Evolutionary conservation across 1,140 invertebrate species (phyloP).

Genomic region (Sitodiplosis mosellana): DNA sequence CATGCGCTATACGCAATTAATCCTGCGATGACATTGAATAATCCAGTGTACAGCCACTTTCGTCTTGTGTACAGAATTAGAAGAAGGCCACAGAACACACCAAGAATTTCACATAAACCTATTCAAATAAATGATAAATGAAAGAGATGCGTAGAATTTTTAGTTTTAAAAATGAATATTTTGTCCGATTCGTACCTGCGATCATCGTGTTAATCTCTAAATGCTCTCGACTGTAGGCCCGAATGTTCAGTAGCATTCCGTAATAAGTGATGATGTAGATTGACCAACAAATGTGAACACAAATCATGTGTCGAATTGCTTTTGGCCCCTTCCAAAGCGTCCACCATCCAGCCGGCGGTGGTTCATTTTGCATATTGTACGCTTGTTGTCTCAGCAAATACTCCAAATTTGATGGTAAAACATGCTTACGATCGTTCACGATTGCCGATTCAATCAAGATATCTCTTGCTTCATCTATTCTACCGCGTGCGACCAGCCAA

Average conservation of each 20-base stretch:
- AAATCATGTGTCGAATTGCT: conserved; percentile 15
- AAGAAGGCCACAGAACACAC: conserved; percentile 23
- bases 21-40: conserved; percentile 21
- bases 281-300: conserved; percentile 19
- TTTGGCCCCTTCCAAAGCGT: conserved; percentile 18
- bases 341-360: conserved; percentile 13
- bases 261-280: conserved; percentile 25
- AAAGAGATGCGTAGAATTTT: too few species aligned
- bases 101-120: conserved; percentile 17
- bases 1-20: conserved; percentile 20
- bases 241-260: conserved; percentile 25
- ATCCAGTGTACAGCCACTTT: conserved; percentile 21
- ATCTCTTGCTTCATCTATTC: conserved; percentile 14
- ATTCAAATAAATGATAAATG: too few species aligned
- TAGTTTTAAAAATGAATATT: too few species aligned
- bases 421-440: conserved; percentile 18
- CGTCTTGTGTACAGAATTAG: conserved; percentile 18
- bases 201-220: conserved; percentile 24
- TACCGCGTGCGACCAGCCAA: conserved; percentile 21
- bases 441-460: conserved; percentile 20
- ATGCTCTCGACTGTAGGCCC: conserved; percentile 24
- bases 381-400: conserved; percentile 17
- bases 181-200: conserved; percentile 24
- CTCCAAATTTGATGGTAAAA: conserved; percentile 19
- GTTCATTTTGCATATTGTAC: conserved; percentile 11